Evolutionary conservation across 2,113 vertebrate genomes (phyloP).

Genomic region (Haliaeetus leucogaster): DNA sequence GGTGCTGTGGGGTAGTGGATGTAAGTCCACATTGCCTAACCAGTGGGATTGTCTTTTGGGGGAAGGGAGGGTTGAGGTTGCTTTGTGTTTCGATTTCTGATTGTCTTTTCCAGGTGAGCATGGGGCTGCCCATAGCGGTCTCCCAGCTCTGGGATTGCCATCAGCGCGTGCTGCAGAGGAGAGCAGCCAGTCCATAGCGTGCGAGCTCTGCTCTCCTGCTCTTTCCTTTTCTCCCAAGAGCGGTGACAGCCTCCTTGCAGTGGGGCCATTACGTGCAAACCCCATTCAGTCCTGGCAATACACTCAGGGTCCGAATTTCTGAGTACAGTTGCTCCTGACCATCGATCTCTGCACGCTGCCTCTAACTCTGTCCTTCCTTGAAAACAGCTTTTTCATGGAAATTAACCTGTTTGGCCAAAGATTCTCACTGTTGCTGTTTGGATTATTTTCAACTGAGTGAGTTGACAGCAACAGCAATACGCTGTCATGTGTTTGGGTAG

Average conservation of each 20-base stretch:
- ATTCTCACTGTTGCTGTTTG: background rate
- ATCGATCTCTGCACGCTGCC: fast-evolving
- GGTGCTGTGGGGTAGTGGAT: background rate
- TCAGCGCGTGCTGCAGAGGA: background rate
- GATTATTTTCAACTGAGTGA: background rate
- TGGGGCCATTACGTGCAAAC: background rate
- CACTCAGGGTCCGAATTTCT: background rate
- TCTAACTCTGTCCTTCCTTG: background rate
- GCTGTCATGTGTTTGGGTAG: background rate
- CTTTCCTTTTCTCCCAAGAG: background rate
- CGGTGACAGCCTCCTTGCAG: background rate
- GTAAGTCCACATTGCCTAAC: background rate
- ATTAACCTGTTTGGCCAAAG: background rate
- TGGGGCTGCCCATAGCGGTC: background rate
- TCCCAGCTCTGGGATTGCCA: background rate
- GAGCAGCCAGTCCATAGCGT: background rate
- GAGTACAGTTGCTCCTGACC: fast-evolving
- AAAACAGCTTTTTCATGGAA: background rate
- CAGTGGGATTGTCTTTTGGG: background rate
- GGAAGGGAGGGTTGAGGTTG: background rate
- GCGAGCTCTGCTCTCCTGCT: background rate
- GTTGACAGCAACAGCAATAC: conserved; percentile 3
- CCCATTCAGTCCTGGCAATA: fast-evolving
- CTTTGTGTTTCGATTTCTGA: background rate
- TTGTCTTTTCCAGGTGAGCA: background rate